Evolutionary conservation across 2,113 vertebrate genomes (phyloP).

Genomic region (Brachyhypopomus gauderio): DNA sequence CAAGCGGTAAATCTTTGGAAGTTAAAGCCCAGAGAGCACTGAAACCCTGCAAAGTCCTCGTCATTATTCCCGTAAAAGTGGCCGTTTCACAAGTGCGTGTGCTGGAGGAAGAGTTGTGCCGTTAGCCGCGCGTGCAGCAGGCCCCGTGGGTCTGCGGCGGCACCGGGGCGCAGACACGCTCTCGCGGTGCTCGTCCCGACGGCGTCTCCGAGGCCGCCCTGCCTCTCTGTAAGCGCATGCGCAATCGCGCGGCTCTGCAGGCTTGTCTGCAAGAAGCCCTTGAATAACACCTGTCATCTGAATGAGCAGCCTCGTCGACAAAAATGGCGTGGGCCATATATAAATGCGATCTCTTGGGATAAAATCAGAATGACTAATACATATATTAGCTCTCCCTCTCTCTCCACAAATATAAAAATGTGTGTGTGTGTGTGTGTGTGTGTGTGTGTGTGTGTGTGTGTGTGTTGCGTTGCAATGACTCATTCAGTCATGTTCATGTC

Average conservation of each 20-base stretch:
- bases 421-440: too few relatives aligned
- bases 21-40: conserved; percentile 44
- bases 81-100: conserved; percentile 38
- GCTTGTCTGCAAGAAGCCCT: neutral
- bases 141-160: conserved; percentile 17
- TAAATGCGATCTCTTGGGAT: conserved; percentile 13
- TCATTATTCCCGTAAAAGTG: conserved; percentile 48
- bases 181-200: conserved; percentile 4
- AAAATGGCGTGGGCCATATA: conserved; percentile 29
- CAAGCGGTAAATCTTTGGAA: conserved; percentile 52
- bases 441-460: too few relatives aligned
- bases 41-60: conserved; percentile 45
- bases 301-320: conserved; percentile 8
- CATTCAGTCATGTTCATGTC: conserved; percentile 14
- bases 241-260: neutral
- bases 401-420: too few relatives aligned
- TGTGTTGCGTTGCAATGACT: conserved; percentile 6
- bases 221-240: conserved; percentile 11
- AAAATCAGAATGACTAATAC: conserved; percentile 23
- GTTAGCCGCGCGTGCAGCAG: conserved; percentile 28
- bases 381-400: too few relatives aligned
- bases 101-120: conserved; percentile 28
- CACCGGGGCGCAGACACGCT: conserved; percentile 25
- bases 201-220: neutral
- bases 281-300: conserved; percentile 36